Base-by-base conservation (phyloP, 2,888 invertebrate genomes). In the Pseudolycoriella hygida region DNA sequence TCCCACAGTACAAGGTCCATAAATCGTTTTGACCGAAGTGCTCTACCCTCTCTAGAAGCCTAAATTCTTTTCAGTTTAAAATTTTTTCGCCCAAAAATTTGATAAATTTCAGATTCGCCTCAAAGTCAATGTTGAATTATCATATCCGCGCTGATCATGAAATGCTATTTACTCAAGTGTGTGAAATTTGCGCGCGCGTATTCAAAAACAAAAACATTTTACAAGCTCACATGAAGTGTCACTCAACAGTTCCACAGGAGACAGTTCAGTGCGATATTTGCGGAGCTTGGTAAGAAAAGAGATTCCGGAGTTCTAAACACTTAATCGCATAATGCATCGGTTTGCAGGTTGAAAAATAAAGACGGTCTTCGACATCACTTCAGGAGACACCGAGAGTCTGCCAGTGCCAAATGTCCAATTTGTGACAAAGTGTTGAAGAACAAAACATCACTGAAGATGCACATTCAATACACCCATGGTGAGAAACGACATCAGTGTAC, bases 391-490 rank as follows among this genome's bases (percentile, higher is more conserved):
- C n/a, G 12, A 17, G 31, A 11, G 40, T 43, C 12, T 39, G 39
- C n/a, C n/a, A n/a, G n/a, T n/a, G n/a, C n/a, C 39, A 25, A 12
- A 19, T 46, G 46, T 17, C 12, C 11, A 11, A 20, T 40, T 15
- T 46, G 46, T 17, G 46, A 43, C 1, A 46, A 46, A 14, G 5
- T 12, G 12, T 12, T 4, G 3, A 4, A 4, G 8, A 34, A n/a
- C n/a, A n/a, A n/a, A n/a, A n/a, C n/a, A n/a, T n/a, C n/a, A n/a
- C n/a, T n/a, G n/a, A n/a, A n/a, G n/a, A n/a, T n/a, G n/a, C n/a
- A n/a, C n/a, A n/a, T n/a, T n/a, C n/a, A n/a, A n/a, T n/a, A n/a
- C n/a, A n/a, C n/a, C n/a, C n/a, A n/a, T n/a, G n/a, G n/a, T n/a
- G n/a, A n/a, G n/a, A n/a, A n/a, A n/a, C n/a, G n/a, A n/a, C n/a